phyloP scores from a whole-genome alignment of 2,797 vertebrate species.

The Myoxocephalus aenaeus region DNA sequence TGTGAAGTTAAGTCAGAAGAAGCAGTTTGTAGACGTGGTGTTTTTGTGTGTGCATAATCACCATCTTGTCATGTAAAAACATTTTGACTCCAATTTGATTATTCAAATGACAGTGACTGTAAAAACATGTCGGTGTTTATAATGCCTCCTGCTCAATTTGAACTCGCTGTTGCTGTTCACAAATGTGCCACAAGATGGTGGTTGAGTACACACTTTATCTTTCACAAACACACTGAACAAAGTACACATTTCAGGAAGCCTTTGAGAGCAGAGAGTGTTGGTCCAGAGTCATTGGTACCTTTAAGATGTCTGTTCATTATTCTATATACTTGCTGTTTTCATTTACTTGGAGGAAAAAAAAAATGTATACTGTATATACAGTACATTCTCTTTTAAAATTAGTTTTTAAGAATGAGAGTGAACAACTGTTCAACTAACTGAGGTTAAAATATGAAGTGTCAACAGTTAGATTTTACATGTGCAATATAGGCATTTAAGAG shows the following conservation, averaged over 20 bases:
- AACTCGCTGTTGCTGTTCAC: slow-evolving; percentile 37
- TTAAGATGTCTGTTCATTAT: not conserved
- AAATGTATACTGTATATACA: not conserved
- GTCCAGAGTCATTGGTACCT: slow-evolving; percentile 39
- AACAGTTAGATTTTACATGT: slow-evolving; percentile 12
- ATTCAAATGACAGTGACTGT: not conserved
- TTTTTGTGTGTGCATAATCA: slow-evolving; percentile 27
- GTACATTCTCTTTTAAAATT: not conserved
- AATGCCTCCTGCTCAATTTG: not conserved
- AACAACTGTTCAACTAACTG: slow-evolving; percentile 18
- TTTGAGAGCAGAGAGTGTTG: slow-evolving; percentile 27
- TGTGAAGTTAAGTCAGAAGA: slow-evolving; percentile 17
- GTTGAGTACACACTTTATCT: slow-evolving; percentile 12
- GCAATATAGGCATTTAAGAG: not conserved
- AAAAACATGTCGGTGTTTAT: not conserved
- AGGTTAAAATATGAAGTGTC: slow-evolving; percentile 21
- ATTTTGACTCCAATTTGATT: not conserved
- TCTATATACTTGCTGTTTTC: not conserved
- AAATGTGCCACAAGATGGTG: slow-evolving; percentile 77
- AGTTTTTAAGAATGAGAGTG: not conserved
- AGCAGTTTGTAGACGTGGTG: not conserved
- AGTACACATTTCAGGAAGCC: not conserved
- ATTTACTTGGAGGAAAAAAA: not conserved
- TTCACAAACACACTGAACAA: slow-evolving; percentile 3
- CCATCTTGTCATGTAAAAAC: slow-evolving; percentile 39